Conservation (phyloP, 2,113 vertebrate species). For the Pleuronectes platessa region DNA sequence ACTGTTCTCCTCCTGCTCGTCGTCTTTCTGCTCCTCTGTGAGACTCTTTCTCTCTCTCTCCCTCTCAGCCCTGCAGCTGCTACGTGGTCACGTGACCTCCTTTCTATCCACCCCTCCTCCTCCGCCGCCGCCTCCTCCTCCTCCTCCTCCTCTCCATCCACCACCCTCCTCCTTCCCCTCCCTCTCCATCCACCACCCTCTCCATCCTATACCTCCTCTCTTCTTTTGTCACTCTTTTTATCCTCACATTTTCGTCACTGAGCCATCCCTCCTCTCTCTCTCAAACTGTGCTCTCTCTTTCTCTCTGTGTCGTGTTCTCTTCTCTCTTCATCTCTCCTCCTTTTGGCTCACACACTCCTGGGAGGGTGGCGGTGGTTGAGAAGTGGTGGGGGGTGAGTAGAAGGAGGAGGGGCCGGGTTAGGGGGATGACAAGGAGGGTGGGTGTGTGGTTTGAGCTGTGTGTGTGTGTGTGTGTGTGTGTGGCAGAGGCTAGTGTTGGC, state of each 20-base stretch:
- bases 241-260: slow-evolving; percentile 59
- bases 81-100: slow-evolving; percentile 59
- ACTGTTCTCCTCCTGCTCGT: slow-evolving; percentile 72
- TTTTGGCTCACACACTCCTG: slow-evolving; percentile 45
- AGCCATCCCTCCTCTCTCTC: slow-evolving; percentile 25
- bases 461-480: slow-evolving; percentile 39
- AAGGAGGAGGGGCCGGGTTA: slow-evolving; percentile 32
- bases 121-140: slow-evolving; percentile 35
- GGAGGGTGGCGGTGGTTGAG: slow-evolving; percentile 19
- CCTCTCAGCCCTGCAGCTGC: slow-evolving; percentile 80
- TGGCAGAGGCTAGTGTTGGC: slow-evolving; percentile 46
- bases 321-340: slow-evolving; percentile 48
- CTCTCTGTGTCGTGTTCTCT: slow-evolving; percentile 59
- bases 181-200: slow-evolving; percentile 45
- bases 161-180: slow-evolving; percentile 33
- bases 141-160: slow-evolving; percentile 29
- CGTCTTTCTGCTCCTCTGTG: slow-evolving; percentile 74
- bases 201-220: slow-evolving; percentile 39
- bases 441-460: slow-evolving; percentile 36
- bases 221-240: slow-evolving; percentile 58
- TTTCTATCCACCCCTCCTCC: slow-evolving; percentile 64
- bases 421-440: slow-evolving; percentile 50
- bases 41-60: slow-evolving; percentile 68
- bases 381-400: not conserved
- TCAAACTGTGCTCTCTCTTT: slow-evolving; percentile 53